These are phyloP conservation scores for Heliocidaris tuberculata DNA, from an alignment of 35 echinoderm and acorn worm species.

Conservation along the genomic window DNA sequence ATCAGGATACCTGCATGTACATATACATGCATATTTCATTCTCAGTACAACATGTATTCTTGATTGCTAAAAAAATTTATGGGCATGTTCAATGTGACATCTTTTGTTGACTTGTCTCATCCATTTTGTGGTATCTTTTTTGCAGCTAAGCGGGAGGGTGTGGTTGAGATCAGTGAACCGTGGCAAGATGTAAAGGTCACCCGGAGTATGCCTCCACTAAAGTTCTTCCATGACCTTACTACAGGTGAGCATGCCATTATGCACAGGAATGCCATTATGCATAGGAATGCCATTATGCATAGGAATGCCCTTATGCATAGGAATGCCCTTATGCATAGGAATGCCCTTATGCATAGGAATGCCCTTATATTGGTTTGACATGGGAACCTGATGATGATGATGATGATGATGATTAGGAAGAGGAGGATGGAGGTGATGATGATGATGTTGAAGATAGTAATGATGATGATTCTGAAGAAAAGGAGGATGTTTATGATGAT, in stretches of 20 bases:
- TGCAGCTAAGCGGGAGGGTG: slow-evolving; percentile 76
- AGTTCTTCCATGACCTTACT: slow-evolving; percentile 93
- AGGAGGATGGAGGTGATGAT: no score
- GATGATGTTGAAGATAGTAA: no score
- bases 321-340: neutral
- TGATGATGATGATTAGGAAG: no score
- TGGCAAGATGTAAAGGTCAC: slow-evolving; percentile 87
- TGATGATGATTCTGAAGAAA: no score
- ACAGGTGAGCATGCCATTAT: slow-evolving; percentile 65
- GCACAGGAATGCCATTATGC: no score
- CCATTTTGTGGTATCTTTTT: neutral
- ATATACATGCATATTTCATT: no score
- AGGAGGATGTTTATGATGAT: neutral
- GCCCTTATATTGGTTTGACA: neutral
- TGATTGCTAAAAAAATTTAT: no score
- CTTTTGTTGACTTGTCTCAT: no score
- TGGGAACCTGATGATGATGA: neutral
- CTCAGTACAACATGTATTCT: no score
- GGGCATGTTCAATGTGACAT: no score
- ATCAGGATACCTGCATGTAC: no score
- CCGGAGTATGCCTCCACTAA: slow-evolving; percentile 93
- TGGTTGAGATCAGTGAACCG: slow-evolving; percentile 66
- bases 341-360: neutral
- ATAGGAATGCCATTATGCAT: neutral
- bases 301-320: neutral